Base-by-base conservation (phyloP, 2,797 vertebrate genomes). In the Ciconia nigra region DNA sequence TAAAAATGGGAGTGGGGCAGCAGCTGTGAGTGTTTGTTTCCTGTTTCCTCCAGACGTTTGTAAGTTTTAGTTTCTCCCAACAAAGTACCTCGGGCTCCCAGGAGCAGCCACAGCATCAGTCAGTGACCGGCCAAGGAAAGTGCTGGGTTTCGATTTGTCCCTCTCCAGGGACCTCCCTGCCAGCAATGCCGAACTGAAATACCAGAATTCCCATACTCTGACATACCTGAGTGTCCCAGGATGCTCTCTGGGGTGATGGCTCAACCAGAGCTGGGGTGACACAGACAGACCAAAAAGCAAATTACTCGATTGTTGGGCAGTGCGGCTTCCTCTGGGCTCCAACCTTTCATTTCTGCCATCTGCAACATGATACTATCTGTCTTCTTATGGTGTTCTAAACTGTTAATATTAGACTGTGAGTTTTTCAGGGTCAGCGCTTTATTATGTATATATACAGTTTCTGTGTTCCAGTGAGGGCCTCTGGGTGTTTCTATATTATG, bases 201-300 rank as follows among this genome's bases (percentile, higher is more conserved):
- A 49, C 41, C n/a, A 49, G 16, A 55, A 52, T 7, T 59, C 37
- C 55, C 22, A 6, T 9, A 4, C 14, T 62, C 29, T 44, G 16
- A 54, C 22, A 13, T 7, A 22, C 5, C 18, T 0, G 0, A 35
- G 24, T 44, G 51, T 62, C 51, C 51, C 0, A 1, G 61, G 17
- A 22, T 78, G 41, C 41, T 55, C 10, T 57, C 28, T 67, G 31
- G 6, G 8, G 11, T 11, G 8, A 17, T 1, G 11, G 25, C 66
- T 57, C 29, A 19, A 20, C 35, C 51, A 62, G 33, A 67, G 16
- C 42, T 76, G n/a, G 10, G 21, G 2, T 37, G n/a, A n/a, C 25
- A 83, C 15, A 41, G n/a, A 35, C 0, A 1, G 19, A 3, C 15
- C 14, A 73, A 74, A 73, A 80, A 41, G 6, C 8, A 80, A 58